A percentile compares a stretch with the other conserved stretches of the same genome.
Evolutionary conservation across 2,797 vertebrate genomes (phyloP).

Genomic region (Enteromius trimaculatus): DNA sequence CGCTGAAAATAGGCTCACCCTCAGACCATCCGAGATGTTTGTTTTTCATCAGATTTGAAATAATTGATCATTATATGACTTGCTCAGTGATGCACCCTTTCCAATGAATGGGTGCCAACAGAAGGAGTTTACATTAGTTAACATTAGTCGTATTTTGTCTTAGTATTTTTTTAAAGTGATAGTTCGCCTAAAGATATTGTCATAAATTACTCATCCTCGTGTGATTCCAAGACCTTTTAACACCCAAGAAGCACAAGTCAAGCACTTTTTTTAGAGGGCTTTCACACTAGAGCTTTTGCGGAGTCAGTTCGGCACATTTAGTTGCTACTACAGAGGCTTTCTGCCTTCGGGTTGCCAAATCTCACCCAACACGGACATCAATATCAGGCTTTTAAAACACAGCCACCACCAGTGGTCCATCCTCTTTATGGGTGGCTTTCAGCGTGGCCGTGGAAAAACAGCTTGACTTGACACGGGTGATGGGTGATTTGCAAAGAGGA

Average conservation of each 20-base stretch:
- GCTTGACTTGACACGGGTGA: slow-evolving; percentile 88
- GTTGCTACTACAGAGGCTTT: not conserved
- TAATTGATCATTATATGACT: accelerated
- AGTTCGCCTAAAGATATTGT: too few relatives aligned
- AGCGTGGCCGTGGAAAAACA: slow-evolving; percentile 30
- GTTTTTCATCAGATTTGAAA: not conserved
- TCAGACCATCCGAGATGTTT: not conserved
- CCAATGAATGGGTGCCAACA: too few relatives aligned
- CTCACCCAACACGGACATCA: not conserved
- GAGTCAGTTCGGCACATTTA: not conserved
- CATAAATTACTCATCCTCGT: too few relatives aligned
- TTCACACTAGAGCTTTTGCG: not conserved
- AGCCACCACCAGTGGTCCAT: slow-evolving; percentile 28
- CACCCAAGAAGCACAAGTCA: not conserved
- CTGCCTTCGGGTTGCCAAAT: not conserved
- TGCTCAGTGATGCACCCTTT: not conserved
- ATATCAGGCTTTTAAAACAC: slow-evolving; percentile 9
- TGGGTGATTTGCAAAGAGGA: slow-evolving; percentile 98
- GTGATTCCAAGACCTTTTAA: too few relatives aligned
- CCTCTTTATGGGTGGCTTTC: slow-evolving; percentile 39
- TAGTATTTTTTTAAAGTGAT: too few relatives aligned
- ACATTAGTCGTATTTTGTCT: too few relatives aligned
- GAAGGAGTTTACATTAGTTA: too few relatives aligned
- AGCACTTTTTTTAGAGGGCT: not conserved
- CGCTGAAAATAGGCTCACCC: not conserved